These are phyloP conservation scores for Thera obeliscata DNA, from an alignment of 2,888 invertebrate genomes.

Conservation along the genomic window DNA sequence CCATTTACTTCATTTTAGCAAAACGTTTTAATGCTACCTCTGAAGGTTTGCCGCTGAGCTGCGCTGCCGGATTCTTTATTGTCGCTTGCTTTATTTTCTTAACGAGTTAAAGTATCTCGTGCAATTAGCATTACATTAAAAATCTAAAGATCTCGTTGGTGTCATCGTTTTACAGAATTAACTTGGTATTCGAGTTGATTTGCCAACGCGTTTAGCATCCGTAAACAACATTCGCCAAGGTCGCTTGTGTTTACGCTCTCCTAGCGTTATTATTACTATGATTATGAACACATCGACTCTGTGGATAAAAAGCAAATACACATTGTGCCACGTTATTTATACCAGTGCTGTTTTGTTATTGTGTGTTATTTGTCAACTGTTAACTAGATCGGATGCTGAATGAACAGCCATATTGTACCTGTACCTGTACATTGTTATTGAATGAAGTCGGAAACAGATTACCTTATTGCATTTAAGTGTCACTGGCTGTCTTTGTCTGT, in stretches of 20 bases:
- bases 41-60: conserved; percentile 11
- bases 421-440: neutral
- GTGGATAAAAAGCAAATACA: conserved; percentile 45
- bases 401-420: neutral
- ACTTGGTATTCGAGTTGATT: conserved; percentile 58
- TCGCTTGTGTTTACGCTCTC: conserved; percentile 67
- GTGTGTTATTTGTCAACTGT: neutral
- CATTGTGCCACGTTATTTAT: conserved; percentile 2
- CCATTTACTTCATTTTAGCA: conserved; percentile 33
- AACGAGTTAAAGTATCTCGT: neutral
- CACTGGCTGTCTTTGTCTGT: conserved; percentile 25
- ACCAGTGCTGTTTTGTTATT: neutral
- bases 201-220: conserved; percentile 68
- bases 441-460: conserved; percentile 15
- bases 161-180: conserved; percentile 52
- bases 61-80: conserved; percentile 17
- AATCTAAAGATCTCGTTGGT: conserved; percentile 34
- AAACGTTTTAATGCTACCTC: conserved; percentile 10
- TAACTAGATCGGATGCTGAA: neutral
- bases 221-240: conserved; percentile 75
- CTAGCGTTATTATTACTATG: conserved; percentile 45
- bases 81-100: neutral
- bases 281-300: conserved; percentile 45
- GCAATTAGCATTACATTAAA: conserved; percentile 29
- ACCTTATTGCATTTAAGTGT: conserved; percentile 13